Base-by-base conservation (phyloP, 2,113 vertebrate species). In the Anthoscopus minutus region DNA sequence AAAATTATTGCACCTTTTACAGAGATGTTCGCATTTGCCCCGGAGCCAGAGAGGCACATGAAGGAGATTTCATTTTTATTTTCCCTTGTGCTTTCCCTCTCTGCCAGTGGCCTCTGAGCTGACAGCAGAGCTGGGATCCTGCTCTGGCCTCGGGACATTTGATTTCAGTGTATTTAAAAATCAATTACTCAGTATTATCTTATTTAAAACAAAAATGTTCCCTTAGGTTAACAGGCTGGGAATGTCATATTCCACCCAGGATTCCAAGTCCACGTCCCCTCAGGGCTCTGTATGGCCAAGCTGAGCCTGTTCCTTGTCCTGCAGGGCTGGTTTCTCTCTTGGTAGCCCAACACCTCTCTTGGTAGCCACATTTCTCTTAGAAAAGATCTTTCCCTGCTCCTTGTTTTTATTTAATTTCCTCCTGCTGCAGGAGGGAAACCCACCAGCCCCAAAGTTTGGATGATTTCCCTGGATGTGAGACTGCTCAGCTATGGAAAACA, bases 121-220 rank as follows among this genome's bases (percentile, higher is more conserved):
- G 53, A 48, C 0, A 0, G 13, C 0, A 4, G 91, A 67, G 65
- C 79, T 65, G 80, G 51, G 86, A 88, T 93, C 60, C 51, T 73
- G 88, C 80, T 90, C 86, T 70, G 44, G 91, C 96, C 96, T 80
- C 20, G 0, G 90, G 95, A 53, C 81, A 37, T 96, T 88, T 28
- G 72, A 81, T 92, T 93, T 93, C 77, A 35, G 35, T 92, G 80
- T 95, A 74, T 94, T 95, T 95, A 94, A 96, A 93, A 96, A 93
- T 92, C 95, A 96, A 87, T 97, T 95, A 92, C 84, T 92, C 45
- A 3, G 57, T 65, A 67, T 91, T 93, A 91, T 78, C 86, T 86
- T 56, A 86, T 86, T 91, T 21, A 67, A 73, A 51, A 71, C 37
- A 84, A 45, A 60, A 61, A 50, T 65, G 45, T 95, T 94, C 69